Percentiles rank a stretch among this genome's conserved stretches.
phyloP scores from a whole-genome alignment of 2,797 vertebrate genomes.

The Diceros bicornis region DNA sequence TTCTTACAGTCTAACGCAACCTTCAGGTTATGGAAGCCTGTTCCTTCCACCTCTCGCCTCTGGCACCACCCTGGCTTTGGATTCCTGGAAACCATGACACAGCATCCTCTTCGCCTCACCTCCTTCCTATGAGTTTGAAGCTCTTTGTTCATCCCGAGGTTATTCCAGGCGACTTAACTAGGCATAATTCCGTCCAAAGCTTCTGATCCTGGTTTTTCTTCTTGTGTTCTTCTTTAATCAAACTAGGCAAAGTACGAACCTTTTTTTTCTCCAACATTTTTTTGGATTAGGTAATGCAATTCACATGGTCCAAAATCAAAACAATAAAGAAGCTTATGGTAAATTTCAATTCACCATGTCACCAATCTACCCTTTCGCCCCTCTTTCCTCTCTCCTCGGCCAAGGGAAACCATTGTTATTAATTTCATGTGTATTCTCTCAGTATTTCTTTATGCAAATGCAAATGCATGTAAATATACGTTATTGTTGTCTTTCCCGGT shows the following conservation, averaged over 20 bases:
- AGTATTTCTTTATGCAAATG: neutral
- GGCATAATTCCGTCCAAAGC: constrained; percentile 29
- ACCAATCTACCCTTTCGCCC: neutral
- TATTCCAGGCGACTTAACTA: constrained; percentile 46
- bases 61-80: neutral
- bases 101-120: neutral
- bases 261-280: neutral
- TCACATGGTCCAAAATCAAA: constrained; percentile 70
- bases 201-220: constrained; percentile 42
- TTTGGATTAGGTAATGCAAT: constrained; percentile 68
- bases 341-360: neutral
- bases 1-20: neutral
- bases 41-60: neutral
- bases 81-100: neutral
- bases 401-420: neutral
- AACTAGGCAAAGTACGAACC: constrained; percentile 57
- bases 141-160: constrained; percentile 34
- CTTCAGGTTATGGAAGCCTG: neutral
- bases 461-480: neutral
- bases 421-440: neutral
- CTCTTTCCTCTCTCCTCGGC: neutral
- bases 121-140: neutral
- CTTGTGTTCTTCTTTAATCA: constrained; percentile 61
- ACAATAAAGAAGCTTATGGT: constrained; percentile 43
- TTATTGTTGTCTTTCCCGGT: neutral